Evolutionary conservation across 2,113 vertebrate species (phyloP).

Genomic region (Embiotoca jacksoni): DNA sequence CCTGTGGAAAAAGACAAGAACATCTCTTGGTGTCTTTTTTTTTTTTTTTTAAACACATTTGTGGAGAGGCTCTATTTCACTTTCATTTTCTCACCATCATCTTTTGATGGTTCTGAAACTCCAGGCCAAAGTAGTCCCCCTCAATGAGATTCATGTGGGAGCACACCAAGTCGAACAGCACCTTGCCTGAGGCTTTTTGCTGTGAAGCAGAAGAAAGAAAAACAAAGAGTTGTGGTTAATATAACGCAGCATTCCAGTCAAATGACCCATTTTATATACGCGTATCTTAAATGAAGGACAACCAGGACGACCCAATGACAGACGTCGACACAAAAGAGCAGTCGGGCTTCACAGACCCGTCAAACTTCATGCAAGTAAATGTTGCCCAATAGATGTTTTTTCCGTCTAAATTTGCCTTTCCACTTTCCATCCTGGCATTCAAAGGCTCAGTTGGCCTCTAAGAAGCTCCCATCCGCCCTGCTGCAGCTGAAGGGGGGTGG

Average conservation of each 20-base stretch:
- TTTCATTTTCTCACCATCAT: slow-evolving; percentile 88
- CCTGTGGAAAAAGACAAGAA: slow-evolving; percentile 78
- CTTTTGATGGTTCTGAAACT: slow-evolving; percentile 95
- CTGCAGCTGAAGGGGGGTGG: slow-evolving; percentile 24
- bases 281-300: background rate
- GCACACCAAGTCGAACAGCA: slow-evolving; percentile 94
- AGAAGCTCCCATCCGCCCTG: slow-evolving; percentile 14
- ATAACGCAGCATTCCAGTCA: slow-evolving; percentile 4
- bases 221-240: slow-evolving; percentile 17
- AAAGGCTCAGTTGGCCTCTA: slow-evolving; percentile 24
- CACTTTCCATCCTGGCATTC: slow-evolving; percentile 16
- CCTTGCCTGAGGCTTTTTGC: slow-evolving; percentile 95
- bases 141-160: slow-evolving; percentile 97
- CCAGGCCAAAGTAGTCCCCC: slow-evolving; percentile 97
- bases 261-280: slow-evolving; percentile 25
- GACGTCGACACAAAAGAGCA: slow-evolving; percentile 31
- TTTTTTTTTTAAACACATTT: background rate
- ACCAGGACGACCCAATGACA: background rate
- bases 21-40: background rate
- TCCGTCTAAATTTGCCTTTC: slow-evolving; percentile 16
- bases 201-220: slow-evolving; percentile 77
- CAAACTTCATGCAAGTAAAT: slow-evolving; percentile 22
- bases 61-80: background rate
- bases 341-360: slow-evolving; percentile 13
- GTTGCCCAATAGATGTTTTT: slow-evolving; percentile 26